A percentile compares a stretch with the other conserved stretches of the same genome.
These are phyloP conservation scores for Polymixis lichenea DNA, from an alignment of 2,888 invertebrate genomes.

Conservation along the genomic window DNA sequence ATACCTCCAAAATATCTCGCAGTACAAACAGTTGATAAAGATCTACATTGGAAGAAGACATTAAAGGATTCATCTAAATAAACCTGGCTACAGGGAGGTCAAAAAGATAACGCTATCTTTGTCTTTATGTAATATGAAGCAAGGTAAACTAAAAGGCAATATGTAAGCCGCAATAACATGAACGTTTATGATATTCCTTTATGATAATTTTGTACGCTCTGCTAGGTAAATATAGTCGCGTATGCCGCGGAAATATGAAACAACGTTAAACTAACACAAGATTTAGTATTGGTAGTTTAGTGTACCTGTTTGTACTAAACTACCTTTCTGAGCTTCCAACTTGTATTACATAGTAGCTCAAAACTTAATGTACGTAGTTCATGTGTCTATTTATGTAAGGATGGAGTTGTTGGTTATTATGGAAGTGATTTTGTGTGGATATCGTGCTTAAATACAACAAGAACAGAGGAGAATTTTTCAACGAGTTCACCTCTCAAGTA, in stretches of 20 bases:
- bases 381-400: conserved; percentile 30
- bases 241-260: conserved; percentile 72
- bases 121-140: conserved; percentile 70
- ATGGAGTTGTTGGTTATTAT: conserved; percentile 9
- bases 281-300: conserved; percentile 59
- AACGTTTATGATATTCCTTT: conserved; percentile 81
- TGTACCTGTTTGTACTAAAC: conserved; percentile 60
- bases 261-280: conserved; percentile 57
- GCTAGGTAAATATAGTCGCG: conserved; percentile 71
- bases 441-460: background rate
- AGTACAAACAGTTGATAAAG: conserved; percentile 44
- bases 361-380: conserved; percentile 39
- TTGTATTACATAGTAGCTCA: conserved; percentile 43
- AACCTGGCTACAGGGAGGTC: conserved; percentile 55
- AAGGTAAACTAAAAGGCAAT: conserved; percentile 76
- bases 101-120: conserved; percentile 73
- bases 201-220: conserved; percentile 76
- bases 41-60: conserved; percentile 53
- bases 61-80: conserved; percentile 63
- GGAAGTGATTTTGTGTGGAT: conserved; percentile 2
- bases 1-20: conserved; percentile 27
- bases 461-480: background rate
- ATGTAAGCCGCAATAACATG: conserved; percentile 78
- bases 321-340: conserved; percentile 54
- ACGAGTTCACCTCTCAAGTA: too few relatives aligned